Base-by-base conservation (phyloP, 2,888 invertebrate genomes). In the Acanthosepion pharaonis region DNA sequence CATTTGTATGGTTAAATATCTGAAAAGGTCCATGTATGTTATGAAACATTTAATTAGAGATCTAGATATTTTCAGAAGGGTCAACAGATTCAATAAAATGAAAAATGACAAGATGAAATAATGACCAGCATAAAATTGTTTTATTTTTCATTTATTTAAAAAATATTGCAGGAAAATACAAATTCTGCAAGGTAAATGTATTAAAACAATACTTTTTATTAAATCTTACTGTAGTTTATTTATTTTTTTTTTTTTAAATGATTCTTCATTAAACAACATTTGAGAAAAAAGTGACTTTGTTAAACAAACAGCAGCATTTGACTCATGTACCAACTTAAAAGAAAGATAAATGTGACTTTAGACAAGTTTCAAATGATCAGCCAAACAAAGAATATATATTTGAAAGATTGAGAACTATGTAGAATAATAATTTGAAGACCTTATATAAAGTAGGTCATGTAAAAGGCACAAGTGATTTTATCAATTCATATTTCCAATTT, bases 51-150 rank as follows among this genome's bases (percentile, higher is more conserved):
- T 15, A 51, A 51, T 51, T 51, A 51, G 8, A 15, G 51, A 15
- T 51, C 15, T 51, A 51, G 51, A 51, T 51, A 51, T 51, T 15
- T 51, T 51, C 51, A 51, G 8, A 51, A 51, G 51, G 8, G 8
- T 51, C 8, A 51, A 51, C 51, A 15, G 8, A 51, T 51, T 51
- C 51, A 51, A 51, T 51, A 51, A 51, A 42, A 42, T 42, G 42
- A 42, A 42, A 42, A 42, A 42, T 42, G 42, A 42, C 42, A 42
- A 42, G 42, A 42, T 42, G 42, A 78, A n/a, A 78, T 49, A 94
- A 48, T 96, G 95, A 78, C n/a, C n/a, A 78, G 78, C 11, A 78
- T n/a, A 3, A 9, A 78, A n/a, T n/a, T 78, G 9, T 64, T 78
- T n/a, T 78, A 5, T 33, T 33, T 78, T 78, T 15, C 11, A 78